phyloP scores from a whole-genome alignment of 2,888 invertebrate species.

The Ormyrus pomaceus region DNA sequence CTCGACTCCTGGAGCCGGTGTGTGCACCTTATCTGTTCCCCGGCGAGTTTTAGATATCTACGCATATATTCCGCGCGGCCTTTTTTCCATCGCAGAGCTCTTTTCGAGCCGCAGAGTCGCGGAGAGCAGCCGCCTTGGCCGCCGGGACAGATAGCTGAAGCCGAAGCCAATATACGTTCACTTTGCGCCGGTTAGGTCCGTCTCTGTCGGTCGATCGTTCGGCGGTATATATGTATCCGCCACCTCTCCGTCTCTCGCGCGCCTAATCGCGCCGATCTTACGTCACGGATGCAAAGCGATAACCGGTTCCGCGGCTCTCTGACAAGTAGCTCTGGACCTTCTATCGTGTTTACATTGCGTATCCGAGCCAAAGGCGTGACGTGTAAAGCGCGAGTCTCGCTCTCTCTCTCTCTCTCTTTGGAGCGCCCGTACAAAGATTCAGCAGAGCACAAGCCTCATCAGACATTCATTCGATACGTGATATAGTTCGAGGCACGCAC shows the following conservation, averaged over 20 bases:
- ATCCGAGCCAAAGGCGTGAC: constrained; percentile 43
- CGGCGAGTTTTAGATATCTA: not conserved
- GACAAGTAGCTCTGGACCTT: constrained; percentile 60
- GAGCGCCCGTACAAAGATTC: not conserved
- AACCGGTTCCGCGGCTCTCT: constrained; percentile 68
- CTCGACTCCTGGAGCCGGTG: no score
- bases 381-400: not conserved
- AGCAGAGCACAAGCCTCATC: constrained; percentile 16
- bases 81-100: not conserved
- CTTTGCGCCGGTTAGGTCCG: constrained; percentile 13
- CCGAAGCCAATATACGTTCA: constrained; percentile 7
- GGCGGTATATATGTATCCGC: not conserved
- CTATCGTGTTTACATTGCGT: constrained; percentile 64
- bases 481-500: constrained; percentile 21
- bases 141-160: no score
- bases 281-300: constrained; percentile 72
- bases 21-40: not conserved
- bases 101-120: no score
- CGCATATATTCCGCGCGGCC: no score
- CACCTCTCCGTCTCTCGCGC: constrained; percentile 59
- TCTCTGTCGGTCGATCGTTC: not conserved
- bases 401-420: not conserved
- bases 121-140: no score
- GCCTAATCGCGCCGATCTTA: constrained; percentile 71
- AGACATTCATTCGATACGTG: constrained; percentile 44